These are phyloP conservation scores for Brachionus sp. DNA, from an alignment of 1,140 invertebrate species.

Conservation along the genomic window DNA sequence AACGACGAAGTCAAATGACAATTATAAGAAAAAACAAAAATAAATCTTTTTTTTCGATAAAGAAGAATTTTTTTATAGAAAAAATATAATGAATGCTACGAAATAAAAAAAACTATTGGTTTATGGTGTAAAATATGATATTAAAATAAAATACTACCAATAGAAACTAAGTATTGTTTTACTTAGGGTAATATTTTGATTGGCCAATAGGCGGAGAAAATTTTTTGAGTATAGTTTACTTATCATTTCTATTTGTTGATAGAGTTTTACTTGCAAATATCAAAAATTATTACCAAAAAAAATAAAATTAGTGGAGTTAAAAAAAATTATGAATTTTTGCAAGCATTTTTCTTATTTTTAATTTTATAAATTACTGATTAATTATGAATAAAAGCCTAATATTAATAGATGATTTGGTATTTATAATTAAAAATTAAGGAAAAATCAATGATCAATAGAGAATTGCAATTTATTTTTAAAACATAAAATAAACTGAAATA, in stretches of 20 bases:
- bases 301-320: not conserved
- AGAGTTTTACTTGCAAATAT: not conserved
- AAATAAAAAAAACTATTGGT: not conserved
- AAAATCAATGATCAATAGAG: not conserved
- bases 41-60: not conserved
- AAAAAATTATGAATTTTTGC: not conserved
- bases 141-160: not conserved
- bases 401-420: not conserved
- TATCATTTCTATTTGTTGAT: constrained; percentile 5
- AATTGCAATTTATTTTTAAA: not conserved
- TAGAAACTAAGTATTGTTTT: not conserved
- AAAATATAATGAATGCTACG: not conserved
- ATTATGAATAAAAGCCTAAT: not conserved
- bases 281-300: not conserved
- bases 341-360: not conserved
- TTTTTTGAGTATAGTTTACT: not conserved
- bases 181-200: not conserved
- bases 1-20: constrained; percentile 42
- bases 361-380: not conserved
- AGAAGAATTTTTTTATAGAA: constrained; percentile 34
- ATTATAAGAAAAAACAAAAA: constrained; percentile 5
- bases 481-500: not conserved
- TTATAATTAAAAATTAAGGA: not conserved
- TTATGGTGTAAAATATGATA: not conserved
- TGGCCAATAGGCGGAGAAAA: not conserved